Evolutionary conservation across 2,797 vertebrate species (phyloP).

Genomic region (Rhinella marina): DNA sequence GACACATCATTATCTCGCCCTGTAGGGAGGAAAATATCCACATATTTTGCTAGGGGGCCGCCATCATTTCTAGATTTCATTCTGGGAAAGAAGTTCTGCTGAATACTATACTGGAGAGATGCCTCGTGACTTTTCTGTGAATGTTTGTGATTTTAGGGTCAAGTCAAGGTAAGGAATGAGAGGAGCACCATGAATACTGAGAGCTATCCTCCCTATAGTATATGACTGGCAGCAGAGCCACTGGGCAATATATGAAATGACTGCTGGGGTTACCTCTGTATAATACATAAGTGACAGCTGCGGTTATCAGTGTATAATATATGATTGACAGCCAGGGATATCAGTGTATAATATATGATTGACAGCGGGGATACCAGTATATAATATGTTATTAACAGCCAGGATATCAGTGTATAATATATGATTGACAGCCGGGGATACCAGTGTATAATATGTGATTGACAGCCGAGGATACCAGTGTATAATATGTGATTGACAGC

Average conservation of each 20-base stretch:
- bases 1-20: slow-evolving; percentile 54
- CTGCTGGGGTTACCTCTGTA: background rate
- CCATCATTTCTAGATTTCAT: slow-evolving; percentile 10
- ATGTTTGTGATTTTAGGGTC: slow-evolving; percentile 13
- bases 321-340: no score
- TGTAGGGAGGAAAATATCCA: slow-evolving; percentile 41
- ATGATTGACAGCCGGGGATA: no score
- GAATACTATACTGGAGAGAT: slow-evolving; percentile 12
- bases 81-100: slow-evolving; percentile 4
- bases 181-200: background rate
- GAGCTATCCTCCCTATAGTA: background rate
- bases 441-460: no score
- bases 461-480: no score
- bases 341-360: no score
- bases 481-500: no score
- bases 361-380: no score
- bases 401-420: no score
- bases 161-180: background rate
- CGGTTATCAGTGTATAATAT: no score
- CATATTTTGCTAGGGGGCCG: slow-evolving; percentile 38
- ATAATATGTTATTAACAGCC: no score
- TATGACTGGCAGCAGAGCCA: background rate
- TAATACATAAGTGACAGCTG: background rate
- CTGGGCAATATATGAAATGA: background rate
- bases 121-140: slow-evolving; percentile 6